Conservation (phyloP, 37 sponge, comb jelly and placozoan species). For the Beroe forskalii region DNA sequence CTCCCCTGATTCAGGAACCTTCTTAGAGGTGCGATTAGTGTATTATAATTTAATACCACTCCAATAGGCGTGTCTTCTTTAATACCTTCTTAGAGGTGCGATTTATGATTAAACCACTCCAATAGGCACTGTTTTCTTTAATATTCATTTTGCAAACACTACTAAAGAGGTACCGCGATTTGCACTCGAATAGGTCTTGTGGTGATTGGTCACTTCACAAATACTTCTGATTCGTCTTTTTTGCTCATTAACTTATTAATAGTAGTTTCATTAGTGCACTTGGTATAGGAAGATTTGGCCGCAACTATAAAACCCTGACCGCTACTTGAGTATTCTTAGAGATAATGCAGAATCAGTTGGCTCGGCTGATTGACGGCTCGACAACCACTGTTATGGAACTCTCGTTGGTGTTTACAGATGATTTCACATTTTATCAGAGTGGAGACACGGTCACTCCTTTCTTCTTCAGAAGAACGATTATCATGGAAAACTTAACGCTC, state of each 20-base stretch:
- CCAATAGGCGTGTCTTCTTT: no score
- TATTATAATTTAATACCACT: neutral
- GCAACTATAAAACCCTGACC: no score
- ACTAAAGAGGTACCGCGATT: no score
- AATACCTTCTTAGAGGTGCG: neutral
- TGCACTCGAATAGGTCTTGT: neutral
- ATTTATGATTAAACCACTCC: no score
- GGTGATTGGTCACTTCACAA: neutral
- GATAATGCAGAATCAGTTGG: conserved; percentile 1
- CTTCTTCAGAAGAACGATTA: neutral
- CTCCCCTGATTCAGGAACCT: neutral
- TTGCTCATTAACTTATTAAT: no score
- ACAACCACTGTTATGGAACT: neutral
- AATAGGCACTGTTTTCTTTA: no score
- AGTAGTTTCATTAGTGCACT: no score
- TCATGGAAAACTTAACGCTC: no score
- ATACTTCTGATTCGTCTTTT: no score
- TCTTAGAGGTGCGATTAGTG: neutral
- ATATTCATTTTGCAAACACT: no score
- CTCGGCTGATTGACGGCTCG: neutral
- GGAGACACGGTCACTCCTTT: neutral
- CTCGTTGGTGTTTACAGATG: neutral
- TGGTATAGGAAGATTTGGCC: no score
- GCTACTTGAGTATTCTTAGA: no score
- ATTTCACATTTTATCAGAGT: neutral